phyloP scores from a whole-genome alignment of 2,888 invertebrate genomes.

The Tanypteryx hageni region DNA sequence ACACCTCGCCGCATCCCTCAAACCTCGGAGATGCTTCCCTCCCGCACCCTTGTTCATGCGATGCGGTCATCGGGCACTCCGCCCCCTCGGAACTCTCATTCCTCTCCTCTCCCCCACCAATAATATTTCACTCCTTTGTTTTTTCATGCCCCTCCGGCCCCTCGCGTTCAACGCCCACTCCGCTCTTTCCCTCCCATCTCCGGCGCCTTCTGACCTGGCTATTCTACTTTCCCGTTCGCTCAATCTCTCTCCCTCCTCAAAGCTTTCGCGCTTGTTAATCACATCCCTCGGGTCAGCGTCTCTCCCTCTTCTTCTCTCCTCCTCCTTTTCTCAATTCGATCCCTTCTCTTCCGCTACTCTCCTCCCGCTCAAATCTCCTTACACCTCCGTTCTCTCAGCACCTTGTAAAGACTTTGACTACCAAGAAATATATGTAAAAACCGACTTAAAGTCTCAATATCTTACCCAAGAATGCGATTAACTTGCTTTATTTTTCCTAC shows the following conservation, averaged over 20 bases:
- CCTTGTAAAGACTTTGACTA: too few species aligned
- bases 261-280: background rate
- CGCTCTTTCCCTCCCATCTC: too few species aligned
- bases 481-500: too few species aligned
- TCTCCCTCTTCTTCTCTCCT: background rate
- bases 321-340: background rate
- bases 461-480: too few species aligned
- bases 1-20: too few species aligned
- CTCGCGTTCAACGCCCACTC: background rate
- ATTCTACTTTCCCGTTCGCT: conserved; percentile 8
- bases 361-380: too few species aligned
- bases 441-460: too few species aligned
- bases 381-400: too few species aligned
- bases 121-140: conserved; percentile 30
- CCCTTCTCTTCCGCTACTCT: too few species aligned
- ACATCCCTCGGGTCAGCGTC: background rate
- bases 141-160: conserved; percentile 5
- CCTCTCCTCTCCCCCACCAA: background rate
- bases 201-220: background rate
- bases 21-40: background rate
- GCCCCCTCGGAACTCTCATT: background rate
- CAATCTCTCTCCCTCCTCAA: background rate
- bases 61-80: conserved; percentile 20
- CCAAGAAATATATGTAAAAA: too few species aligned
- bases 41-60: background rate